Conservation (phyloP, 2,888 invertebrate species). For the Conomelus anceps region DNA sequence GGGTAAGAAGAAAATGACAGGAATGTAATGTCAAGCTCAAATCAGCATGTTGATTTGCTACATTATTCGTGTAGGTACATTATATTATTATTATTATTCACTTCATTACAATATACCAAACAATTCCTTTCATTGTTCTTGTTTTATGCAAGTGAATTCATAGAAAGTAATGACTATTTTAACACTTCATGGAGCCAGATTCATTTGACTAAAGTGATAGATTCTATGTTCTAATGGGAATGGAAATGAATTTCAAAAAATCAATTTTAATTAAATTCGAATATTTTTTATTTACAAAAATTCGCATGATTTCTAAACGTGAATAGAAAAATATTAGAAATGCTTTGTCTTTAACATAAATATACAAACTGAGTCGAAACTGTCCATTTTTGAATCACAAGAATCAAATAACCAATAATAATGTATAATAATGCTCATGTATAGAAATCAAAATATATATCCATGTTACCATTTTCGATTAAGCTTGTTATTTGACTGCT, state of each 20-base stretch:
- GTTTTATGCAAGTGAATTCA: no score
- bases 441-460: conserved; percentile 37
- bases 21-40: no score
- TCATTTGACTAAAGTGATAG: not conserved
- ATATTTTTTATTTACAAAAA: not conserved
- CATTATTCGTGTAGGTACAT: no score
- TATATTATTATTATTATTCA: no score
- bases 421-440: not conserved
- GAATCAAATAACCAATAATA: no score
- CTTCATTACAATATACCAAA: no score
- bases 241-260: not conserved
- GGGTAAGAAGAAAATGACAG: no score
- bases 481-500: conserved; percentile 30
- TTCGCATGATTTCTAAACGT: not conserved
- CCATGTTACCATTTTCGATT: conserved; percentile 37
- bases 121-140: no score
- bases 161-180: no score
- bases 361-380: not conserved
- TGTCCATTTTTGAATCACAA: not conserved
- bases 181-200: no score
- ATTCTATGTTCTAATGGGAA: not conserved
- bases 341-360: not conserved
- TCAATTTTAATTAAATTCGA: not conserved
- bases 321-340: not conserved
- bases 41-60: no score